Conservation (phyloP, 2,888 invertebrate species). For the Ctena decussata region DNA sequence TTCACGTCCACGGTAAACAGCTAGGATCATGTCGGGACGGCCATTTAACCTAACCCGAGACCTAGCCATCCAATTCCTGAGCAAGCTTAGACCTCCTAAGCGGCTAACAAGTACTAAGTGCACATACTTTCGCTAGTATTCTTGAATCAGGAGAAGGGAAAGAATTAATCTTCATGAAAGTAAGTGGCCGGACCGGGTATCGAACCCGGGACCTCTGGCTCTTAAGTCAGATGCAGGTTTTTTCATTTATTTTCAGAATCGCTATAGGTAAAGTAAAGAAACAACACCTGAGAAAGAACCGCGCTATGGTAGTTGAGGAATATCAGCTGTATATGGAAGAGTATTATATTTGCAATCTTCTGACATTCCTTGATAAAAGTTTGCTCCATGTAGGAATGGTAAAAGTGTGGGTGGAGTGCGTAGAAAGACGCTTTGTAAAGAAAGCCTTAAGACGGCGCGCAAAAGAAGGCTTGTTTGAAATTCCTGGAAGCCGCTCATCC, state of each 20-base stretch:
- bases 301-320: constrained; percentile 56
- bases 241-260: constrained; percentile 55
- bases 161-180: too few species aligned
- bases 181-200: too few species aligned
- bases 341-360: constrained; percentile 65
- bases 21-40: too few species aligned
- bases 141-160: too few species aligned
- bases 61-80: too few species aligned
- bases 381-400: constrained; percentile 64
- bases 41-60: too few species aligned
- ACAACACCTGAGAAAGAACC: constrained; percentile 62
- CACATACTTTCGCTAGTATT: too few species aligned
- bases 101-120: too few species aligned
- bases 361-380: constrained; percentile 68
- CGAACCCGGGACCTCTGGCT: too few species aligned
- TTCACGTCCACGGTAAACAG: too few species aligned
- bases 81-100: too few species aligned
- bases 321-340: constrained; percentile 65
- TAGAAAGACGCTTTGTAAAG: constrained; percentile 68
- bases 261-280: constrained; percentile 70
- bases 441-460: constrained; percentile 62
- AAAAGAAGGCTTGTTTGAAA: constrained; percentile 70
- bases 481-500: constrained; percentile 68
- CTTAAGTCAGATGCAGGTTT: too few species aligned
- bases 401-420: constrained; percentile 67